Conservation (phyloP, 2,797 vertebrate species). For the Eulemur mongoz region DNA sequence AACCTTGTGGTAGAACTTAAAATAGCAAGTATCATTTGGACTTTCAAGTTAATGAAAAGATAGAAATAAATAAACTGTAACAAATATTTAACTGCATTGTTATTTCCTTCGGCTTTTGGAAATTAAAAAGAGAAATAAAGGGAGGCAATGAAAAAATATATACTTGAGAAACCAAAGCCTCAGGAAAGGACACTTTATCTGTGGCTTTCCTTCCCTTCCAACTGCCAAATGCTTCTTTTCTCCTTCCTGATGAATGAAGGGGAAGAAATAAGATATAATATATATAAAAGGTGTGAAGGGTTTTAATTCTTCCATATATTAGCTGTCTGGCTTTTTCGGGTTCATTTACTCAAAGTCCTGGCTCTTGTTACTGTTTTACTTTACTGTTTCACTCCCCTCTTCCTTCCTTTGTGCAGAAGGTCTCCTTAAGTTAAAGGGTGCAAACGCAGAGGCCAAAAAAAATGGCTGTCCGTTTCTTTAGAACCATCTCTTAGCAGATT, state of each 20-base stretch:
- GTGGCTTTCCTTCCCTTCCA: background rate
- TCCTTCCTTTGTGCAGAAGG: background rate
- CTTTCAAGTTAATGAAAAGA: background rate
- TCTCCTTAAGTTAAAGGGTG: background rate
- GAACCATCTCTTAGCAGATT: background rate
- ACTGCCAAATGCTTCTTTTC: background rate
- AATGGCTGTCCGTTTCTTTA: background rate
- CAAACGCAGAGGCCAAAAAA: background rate
- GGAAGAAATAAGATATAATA: background rate
- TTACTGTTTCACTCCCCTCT: background rate
- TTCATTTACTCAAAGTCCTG: background rate
- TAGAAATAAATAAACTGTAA: background rate
- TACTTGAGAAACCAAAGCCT: background rate
- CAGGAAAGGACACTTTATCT: background rate
- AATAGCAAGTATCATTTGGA: background rate
- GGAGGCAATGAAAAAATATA: background rate
- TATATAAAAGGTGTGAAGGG: background rate
- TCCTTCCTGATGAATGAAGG: background rate
- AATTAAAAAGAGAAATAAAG: constrained; percentile 11
- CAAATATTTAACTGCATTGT: background rate
- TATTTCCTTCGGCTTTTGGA: background rate
- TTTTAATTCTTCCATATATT: background rate
- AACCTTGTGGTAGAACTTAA: background rate
- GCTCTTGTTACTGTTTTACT: background rate
- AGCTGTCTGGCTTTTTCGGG: background rate